These are phyloP conservation scores for Pandion haliaetus DNA, from an alignment of 2,113 vertebrate species.

Conservation along the genomic window DNA sequence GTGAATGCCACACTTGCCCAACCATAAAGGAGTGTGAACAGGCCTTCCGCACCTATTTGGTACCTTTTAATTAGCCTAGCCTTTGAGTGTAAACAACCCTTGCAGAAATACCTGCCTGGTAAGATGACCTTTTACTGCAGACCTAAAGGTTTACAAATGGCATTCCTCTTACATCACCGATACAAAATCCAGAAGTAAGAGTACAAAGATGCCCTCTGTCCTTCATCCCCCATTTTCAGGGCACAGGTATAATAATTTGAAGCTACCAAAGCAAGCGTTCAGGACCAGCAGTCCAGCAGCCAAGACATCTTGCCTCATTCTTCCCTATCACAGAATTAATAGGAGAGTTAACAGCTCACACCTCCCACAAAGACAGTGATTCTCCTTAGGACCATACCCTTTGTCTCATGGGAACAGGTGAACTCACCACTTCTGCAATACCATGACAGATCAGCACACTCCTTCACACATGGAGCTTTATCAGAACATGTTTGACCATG, in stretches of 20 bases:
- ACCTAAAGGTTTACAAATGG: not conserved
- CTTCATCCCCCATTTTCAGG: not conserved
- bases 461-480: not conserved
- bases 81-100: not conserved
- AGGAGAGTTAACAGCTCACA: not conserved
- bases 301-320: not conserved
- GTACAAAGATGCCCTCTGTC: not conserved
- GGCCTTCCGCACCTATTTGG: not conserved
- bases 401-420: not conserved
- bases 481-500: rapidly evolving
- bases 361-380: not conserved
- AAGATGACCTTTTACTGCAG: not conserved
- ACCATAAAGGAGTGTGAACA: not conserved
- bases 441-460: not conserved
- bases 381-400: not conserved
- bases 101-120: not conserved
- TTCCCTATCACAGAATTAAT: not conserved
- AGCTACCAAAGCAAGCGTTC: not conserved
- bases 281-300: not conserved
- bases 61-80: not conserved
- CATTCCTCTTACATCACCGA: not conserved
- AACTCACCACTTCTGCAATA: not conserved
- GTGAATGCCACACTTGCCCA: not conserved
- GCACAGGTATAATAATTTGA: not conserved
- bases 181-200: not conserved